phyloP scores from a whole-genome alignment of 2,888 invertebrate species.

The Orthosia gracilis region DNA sequence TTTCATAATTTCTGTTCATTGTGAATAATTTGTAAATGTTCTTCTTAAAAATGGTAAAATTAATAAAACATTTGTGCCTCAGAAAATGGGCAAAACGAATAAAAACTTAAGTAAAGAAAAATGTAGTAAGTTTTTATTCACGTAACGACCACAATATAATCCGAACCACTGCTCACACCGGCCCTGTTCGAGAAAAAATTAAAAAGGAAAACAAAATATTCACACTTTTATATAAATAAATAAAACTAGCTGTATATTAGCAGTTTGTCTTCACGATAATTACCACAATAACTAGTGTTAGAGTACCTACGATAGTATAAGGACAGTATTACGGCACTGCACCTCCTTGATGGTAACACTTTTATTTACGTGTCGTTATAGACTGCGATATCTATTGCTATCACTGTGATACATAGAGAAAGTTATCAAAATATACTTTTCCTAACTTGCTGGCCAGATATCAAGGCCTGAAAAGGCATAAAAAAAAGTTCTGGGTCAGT shows the following conservation, averaged over 20 bases:
- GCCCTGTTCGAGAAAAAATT: slow-evolving; percentile 25
- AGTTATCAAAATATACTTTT: not conserved
- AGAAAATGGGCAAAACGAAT: not conserved
- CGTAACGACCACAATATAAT: not conserved
- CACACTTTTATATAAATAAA: slow-evolving; percentile 73
- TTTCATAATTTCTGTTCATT: not conserved
- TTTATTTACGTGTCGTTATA: slow-evolving; percentile 30
- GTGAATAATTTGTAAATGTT: not conserved
- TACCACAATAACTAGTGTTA: slow-evolving; percentile 74
- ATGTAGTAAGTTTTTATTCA: no score
- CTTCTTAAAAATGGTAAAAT: not conserved
- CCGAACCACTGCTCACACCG: slow-evolving; percentile 19
- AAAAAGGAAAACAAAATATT: slow-evolving; percentile 59
- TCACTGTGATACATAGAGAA: not conserved
- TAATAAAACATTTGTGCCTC: not conserved
- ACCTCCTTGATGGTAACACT: slow-evolving; percentile 67
- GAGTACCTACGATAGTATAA: slow-evolving; percentile 58
- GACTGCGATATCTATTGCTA: slow-evolving; percentile 40
- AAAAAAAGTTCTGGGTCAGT: no score
- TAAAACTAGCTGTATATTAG: slow-evolving; percentile 77
- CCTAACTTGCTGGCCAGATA: not conserved
- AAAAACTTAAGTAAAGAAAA: not conserved
- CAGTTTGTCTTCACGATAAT: slow-evolving; percentile 70
- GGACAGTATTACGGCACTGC: slow-evolving; percentile 77
- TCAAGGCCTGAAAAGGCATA: not conserved